Percentiles rank a stretch among this genome's conserved stretches.
phyloP scores from a whole-genome alignment of 2,797 vertebrate species.

The Perodicticus potto region DNA sequence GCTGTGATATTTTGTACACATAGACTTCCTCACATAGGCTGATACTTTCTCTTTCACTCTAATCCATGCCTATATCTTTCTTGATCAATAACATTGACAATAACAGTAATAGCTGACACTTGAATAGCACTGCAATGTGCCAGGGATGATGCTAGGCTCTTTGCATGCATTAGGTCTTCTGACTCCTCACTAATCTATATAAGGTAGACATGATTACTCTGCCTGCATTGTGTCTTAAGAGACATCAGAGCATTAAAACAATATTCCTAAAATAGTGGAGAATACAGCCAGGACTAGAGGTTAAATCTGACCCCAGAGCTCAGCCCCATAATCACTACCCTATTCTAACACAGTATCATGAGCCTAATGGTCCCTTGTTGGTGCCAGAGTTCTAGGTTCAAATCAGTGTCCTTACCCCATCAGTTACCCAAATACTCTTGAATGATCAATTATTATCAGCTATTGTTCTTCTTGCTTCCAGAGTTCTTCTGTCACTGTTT shows the following conservation, averaged over 20 bases:
- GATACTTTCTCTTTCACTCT: neutral
- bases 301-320: neutral
- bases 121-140: neutral
- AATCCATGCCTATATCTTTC: neutral
- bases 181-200: neutral
- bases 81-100: neutral
- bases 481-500: neutral
- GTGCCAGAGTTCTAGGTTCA: neutral
- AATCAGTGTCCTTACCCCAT: neutral
- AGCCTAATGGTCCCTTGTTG: fast-evolving
- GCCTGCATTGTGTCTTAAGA: neutral
- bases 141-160: neutral
- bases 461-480: neutral
- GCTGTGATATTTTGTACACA: neutral
- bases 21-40: neutral
- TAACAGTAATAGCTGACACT: neutral
- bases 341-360: no score
- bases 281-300: neutral
- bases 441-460: neutral
- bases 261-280: neutral
- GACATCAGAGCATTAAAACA: neutral
- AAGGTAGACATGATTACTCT: neutral
- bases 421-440: neutral
- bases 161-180: neutral
- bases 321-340: neutral